phyloP scores from a whole-genome alignment of 2,888 invertebrate species.

The Theretra japonica region DNA sequence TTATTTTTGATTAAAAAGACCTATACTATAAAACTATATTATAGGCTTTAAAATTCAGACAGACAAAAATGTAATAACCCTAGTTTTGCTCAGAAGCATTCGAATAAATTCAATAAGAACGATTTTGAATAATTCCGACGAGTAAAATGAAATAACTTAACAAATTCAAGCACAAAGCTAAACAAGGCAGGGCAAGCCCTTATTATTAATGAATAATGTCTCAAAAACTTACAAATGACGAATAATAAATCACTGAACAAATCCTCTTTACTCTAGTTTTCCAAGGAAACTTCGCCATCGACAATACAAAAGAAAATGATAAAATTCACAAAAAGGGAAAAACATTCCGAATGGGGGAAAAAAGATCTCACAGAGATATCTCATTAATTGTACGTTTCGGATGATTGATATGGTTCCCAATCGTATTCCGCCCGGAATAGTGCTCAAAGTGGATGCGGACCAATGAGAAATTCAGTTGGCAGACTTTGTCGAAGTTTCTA shows the following conservation, averaged over 20 bases:
- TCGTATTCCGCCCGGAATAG: background rate
- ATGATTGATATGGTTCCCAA: conserved; percentile 17
- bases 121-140: background rate
- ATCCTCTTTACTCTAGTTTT: background rate
- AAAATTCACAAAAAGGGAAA: conserved; percentile 14
- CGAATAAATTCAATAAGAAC: background rate
- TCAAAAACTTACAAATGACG: conserved; percentile 17
- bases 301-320: conserved; percentile 5
- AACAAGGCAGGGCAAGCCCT: background rate
- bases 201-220: background rate
- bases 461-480: conserved; percentile 1
- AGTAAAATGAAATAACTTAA: background rate
- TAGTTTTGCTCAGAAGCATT: background rate
- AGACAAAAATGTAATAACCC: background rate
- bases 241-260: conserved; percentile 16
- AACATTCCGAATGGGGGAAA: background rate
- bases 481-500: conserved; percentile 4
- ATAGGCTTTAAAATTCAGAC: no score
- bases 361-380: background rate
- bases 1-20: no score
- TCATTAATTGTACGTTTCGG: conserved; percentile 20
- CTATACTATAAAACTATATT: no score
- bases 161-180: background rate
- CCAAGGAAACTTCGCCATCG: background rate
- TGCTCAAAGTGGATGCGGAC: conserved; percentile 1